Evolutionary conservation across 2,888 invertebrate genomes (phyloP).

Genomic region (Eilema griseolum): DNA sequence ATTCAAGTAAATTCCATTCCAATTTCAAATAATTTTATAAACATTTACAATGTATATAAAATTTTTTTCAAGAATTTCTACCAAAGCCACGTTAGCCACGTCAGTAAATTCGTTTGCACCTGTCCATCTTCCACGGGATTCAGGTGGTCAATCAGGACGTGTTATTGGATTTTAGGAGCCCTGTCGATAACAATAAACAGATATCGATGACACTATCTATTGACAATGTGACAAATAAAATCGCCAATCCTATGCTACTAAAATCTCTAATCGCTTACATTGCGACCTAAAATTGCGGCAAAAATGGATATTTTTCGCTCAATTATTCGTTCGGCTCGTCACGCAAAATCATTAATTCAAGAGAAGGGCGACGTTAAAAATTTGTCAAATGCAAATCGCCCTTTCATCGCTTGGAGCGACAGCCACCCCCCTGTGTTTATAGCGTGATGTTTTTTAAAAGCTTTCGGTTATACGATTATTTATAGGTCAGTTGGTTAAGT

Average conservation of each 20-base stretch:
- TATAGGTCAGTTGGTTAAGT: slow-evolving; percentile 7
- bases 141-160: no score
- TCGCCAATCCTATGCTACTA: background rate
- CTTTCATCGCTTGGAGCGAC: slow-evolving; percentile 45
- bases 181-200: no score
- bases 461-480: slow-evolving; percentile 24
- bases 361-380: slow-evolving; percentile 53
- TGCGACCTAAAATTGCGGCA: slow-evolving; percentile 32
- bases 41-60: no score
- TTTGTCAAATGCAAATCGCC: slow-evolving; percentile 65
- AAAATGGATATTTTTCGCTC: slow-evolving; percentile 66
- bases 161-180: no score
- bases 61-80: no score
- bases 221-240: background rate
- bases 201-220: no score
- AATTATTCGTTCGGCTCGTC: slow-evolving; percentile 63
- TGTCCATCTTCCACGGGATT: no score
- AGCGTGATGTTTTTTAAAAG: slow-evolving; percentile 40
- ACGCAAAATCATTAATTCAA: slow-evolving; percentile 68
- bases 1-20: no score
- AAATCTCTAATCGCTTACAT: slow-evolving; percentile 40
- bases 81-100: no score
- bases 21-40: no score
- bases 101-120: no score
- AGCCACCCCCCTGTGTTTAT: slow-evolving; percentile 28